Base-by-base conservation (phyloP, 2,888 invertebrate genomes). In the Bellardia pandia region DNA sequence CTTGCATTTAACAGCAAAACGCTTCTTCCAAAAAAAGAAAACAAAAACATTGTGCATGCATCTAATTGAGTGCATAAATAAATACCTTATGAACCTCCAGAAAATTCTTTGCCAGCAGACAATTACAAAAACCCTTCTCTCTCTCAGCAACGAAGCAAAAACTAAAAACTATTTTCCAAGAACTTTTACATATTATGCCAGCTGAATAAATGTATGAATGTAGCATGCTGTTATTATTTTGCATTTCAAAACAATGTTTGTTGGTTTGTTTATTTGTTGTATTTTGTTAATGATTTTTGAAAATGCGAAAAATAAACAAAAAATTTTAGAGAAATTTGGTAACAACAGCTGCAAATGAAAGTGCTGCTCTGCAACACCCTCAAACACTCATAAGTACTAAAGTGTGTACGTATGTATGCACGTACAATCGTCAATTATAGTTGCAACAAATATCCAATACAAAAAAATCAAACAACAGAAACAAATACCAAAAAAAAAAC, bases 1-100 rank as follows among this genome's bases (percentile, higher is more conserved):
- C 40, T 40, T 72, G 23, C 23, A 23, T 23, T 23, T 23, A 23
- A 23, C 23, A 23, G 23, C 23, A 23, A 23, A 23, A 23, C 23
- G 23, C 23, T 23, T 23, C 23, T 23, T 23, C 23, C 23, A 23
- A 23, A 23, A 23, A 23, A 23, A 23, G 1, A 23, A 23, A 23
- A 64, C 64, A 66, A 79, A 85, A 60, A 68, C 79, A 60, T 78
- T 30, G 40, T 75, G 30, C 16, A 78, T 86, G 74, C 68, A 86
- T 40, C 66, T 86, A 86, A 86, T 86, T 86, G 78, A 85, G 85
- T 85, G 80, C 30, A 76, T 71, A 76, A 77, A 76, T 71, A 76
- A 77, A 86, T 86, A 77, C 45, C 71, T 75, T 69, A 48, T 42
- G 64, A 85, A 80, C 23, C 72, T 81, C 66, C 71, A 77, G 71